Conservation (phyloP, 2,113 vertebrate species). For the Pavo muticus region DNA sequence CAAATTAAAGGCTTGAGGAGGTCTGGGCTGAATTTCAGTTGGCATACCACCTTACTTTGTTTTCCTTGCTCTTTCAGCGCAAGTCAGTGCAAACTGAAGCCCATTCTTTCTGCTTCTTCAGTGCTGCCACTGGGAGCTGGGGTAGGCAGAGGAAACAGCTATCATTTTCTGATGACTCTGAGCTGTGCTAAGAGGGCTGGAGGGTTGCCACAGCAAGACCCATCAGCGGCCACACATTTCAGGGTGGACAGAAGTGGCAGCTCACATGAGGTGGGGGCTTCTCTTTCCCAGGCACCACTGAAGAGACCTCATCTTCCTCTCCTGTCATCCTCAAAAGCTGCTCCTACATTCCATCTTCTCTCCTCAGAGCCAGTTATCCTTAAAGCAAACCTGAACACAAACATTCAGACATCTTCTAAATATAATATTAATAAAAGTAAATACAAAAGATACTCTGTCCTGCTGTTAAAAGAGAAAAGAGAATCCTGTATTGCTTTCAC, state of each 20-base stretch:
- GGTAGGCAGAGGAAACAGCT: not conserved
- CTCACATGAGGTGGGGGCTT: not conserved
- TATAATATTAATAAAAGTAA: rapidly evolving
- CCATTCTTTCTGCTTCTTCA: not conserved
- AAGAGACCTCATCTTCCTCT: not conserved
- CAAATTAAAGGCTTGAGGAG: constrained; percentile 45
- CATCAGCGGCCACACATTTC: not conserved
- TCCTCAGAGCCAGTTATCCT: not conserved
- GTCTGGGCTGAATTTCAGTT: constrained; percentile 48
- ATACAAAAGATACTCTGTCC: not conserved
- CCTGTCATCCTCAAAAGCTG: not conserved
- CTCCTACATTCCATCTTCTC: not conserved
- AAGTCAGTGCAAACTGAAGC: not conserved
- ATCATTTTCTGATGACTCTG: not conserved
- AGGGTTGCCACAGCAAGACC: not conserved
- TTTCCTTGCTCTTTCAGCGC: constrained; percentile 11
- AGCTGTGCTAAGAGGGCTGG: not conserved
- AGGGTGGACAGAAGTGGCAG: not conserved
- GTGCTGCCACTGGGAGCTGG: not conserved
- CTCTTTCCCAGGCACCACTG: not conserved
- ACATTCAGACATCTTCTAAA: not conserved
- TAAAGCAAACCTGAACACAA: rapidly evolving
- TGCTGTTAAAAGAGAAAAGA: not conserved
- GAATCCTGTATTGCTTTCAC: rapidly evolving
- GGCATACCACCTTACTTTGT: not conserved